Evolutionary conservation across 2,888 invertebrate species (phyloP), one percentile per base, ranked within the genome.

Genomic region (Acronicta psi): DNA sequence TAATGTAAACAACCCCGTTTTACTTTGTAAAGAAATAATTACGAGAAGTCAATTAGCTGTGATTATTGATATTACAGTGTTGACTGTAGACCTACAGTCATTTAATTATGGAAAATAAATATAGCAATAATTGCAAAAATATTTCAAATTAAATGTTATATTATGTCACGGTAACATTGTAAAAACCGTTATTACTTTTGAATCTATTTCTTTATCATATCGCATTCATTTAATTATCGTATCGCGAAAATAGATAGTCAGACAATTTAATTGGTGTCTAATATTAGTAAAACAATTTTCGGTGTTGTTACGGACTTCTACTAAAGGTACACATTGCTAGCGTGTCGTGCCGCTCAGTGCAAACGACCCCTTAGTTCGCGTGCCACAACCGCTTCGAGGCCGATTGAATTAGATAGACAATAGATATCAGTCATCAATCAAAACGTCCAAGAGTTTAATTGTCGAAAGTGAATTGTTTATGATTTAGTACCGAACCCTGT

Each of bases 371-470:
- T 74, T 57, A 61, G 79, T 55, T 89, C 79, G 89, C 90, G 90
- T 91, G 89, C 75, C 75, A 41, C 57, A 46, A 61, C 45, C 71
- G 80, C 81, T 83, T 82, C 73, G 79, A 83, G 83, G 83, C 76
- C 86, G 84, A 85, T 89, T 88, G 85, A 89, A 88, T 88, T 86
- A 88, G 83, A 88, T 86, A 84, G 86, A 85, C 86, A 86, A 86
- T 83, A 86, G 84, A 83, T 84, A 84, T 79, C 80, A 78, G 78
- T 80, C 86, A 89, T 91, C 88, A 89, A 90, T 90, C 91, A 91
- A 85, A 86, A 79, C 78, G 83, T 79, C 78, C 75, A 67, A 77
- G 74, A 80, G 61, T 82, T 75, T 79, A 79, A 85, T 80, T 80
- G 80, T 80, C 75, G 69, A 75, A 75, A 76, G 74, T 71, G 69